Conservation (phyloP, 2,888 invertebrate genomes). For the Sylvicola cinctus region DNA sequence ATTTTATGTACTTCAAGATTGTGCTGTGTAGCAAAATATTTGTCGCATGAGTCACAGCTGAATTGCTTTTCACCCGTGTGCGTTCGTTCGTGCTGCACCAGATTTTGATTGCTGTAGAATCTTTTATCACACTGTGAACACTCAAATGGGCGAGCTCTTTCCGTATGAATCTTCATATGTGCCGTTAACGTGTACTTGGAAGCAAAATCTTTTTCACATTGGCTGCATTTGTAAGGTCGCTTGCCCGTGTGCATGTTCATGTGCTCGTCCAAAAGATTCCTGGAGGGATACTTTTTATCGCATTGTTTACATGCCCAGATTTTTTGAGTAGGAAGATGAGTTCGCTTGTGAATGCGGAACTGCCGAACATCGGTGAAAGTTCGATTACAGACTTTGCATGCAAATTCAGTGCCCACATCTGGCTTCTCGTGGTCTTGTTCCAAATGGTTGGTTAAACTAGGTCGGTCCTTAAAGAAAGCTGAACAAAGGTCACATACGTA, state of each 20-base stretch:
- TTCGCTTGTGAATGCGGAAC: conserved; percentile 40
- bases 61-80: conserved; percentile 40
- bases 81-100: conserved; percentile 52
- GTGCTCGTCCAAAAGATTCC: conserved; percentile 49
- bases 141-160: conserved; percentile 44
- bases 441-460: conserved; percentile 40
- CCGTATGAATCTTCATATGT: conserved; percentile 50
- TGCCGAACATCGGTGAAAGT: conserved; percentile 37
- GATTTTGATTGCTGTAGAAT: conserved; percentile 56
- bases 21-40: conserved; percentile 57
- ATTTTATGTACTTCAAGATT: conserved; percentile 60
- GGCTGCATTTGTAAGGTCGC: conserved; percentile 40
- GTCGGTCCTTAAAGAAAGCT: conserved; percentile 37
- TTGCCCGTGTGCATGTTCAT: conserved; percentile 46
- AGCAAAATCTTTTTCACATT: conserved; percentile 53
- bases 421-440: conserved; percentile 36
- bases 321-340: conserved; percentile 38
- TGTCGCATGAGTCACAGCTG: conserved; percentile 24
- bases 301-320: conserved; percentile 43
- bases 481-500: conserved; percentile 55
- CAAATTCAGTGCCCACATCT: conserved; percentile 38
- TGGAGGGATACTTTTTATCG: conserved; percentile 45
- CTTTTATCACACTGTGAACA: conserved; percentile 48
- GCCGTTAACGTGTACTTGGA: conserved; percentile 60
- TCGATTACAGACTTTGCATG: conserved; percentile 39